phyloP scores from a whole-genome alignment of 2,797 vertebrate species.

The Macrochelys suwanniensis region DNA sequence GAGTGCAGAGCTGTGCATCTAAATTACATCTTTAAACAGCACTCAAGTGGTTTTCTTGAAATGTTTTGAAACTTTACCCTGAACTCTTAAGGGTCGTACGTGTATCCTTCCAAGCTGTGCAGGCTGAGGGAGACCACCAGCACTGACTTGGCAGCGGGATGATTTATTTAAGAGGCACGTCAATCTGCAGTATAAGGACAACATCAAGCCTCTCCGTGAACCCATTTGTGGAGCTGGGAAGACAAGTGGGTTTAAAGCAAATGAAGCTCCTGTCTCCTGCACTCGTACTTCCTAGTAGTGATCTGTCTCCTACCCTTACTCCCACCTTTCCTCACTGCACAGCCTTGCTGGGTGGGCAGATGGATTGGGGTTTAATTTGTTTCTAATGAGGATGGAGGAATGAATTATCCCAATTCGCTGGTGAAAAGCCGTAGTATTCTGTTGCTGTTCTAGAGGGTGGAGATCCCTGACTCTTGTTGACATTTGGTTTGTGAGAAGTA shows the following conservation, averaged over 20 bases:
- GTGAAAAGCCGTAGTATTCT: not conserved
- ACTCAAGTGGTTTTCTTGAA: constrained; percentile 67
- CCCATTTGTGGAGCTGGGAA: constrained; percentile 5
- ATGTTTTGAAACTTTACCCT: constrained; percentile 61
- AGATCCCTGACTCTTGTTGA: not conserved
- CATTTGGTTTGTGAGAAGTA: not conserved
- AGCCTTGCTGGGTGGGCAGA: not conserved
- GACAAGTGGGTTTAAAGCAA: constrained; percentile 38
- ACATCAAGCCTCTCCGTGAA: constrained; percentile 18
- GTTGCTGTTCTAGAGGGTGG: not conserved
- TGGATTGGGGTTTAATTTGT: not conserved
- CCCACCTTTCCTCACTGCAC: not conserved
- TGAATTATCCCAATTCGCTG: not conserved
- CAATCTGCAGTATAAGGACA: not conserved
- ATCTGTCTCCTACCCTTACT: not conserved
- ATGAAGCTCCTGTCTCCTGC: not conserved
- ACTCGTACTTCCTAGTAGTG: not conserved
- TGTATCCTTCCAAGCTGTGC: constrained; percentile 25
- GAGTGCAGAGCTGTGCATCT: constrained; percentile 69
- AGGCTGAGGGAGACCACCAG: constrained; percentile 14
- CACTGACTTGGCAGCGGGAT: not conserved
- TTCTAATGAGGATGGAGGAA: not conserved
- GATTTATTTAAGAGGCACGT: constrained; percentile 53
- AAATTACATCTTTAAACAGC: constrained; percentile 75
- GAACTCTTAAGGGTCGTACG: constrained; percentile 58